Percentiles rank a stretch among this genome's conserved stretches.
Conservation (phyloP, 2,797 vertebrate genomes). For the Lepidocolaptes lacrymiger region DNA sequence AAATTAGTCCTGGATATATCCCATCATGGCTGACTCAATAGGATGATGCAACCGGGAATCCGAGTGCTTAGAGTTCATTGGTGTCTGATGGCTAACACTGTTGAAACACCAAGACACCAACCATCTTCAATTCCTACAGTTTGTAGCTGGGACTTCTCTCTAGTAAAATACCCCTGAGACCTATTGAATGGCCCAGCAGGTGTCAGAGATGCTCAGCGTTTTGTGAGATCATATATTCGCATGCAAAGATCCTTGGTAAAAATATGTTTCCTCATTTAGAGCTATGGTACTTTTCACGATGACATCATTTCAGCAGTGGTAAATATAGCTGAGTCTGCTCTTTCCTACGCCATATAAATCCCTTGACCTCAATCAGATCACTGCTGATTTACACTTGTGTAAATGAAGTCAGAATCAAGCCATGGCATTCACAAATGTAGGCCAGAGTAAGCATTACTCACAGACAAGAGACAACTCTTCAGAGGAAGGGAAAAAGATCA, state of each 20-base stretch:
- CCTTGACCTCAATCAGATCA: conserved; percentile 59
- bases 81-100: neutral
- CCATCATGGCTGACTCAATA: neutral
- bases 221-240: neutral
- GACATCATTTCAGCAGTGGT: conserved; percentile 50
- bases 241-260: conserved; percentile 22
- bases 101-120: neutral
- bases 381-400: conserved; percentile 53
- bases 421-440: conserved; percentile 48
- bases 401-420: conserved; percentile 61
- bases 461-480: conserved; percentile 54
- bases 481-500: conserved; percentile 47
- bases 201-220: conserved; percentile 24
- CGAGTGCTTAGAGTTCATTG: neutral
- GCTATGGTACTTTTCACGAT: conserved; percentile 20
- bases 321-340: conserved; percentile 59
- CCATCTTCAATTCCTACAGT: neutral
- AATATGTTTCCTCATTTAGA: conserved; percentile 47
- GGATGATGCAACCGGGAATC: neutral
- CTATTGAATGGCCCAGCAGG: neutral
- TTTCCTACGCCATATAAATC: conserved; percentile 48
- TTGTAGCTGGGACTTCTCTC: neutral
- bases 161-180: neutral
- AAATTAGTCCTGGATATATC: neutral
- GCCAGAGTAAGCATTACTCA: conserved; percentile 62